Evolutionary conservation across 2,888 invertebrate species (phyloP).

Genomic region (Stomorhina lunata): DNA sequence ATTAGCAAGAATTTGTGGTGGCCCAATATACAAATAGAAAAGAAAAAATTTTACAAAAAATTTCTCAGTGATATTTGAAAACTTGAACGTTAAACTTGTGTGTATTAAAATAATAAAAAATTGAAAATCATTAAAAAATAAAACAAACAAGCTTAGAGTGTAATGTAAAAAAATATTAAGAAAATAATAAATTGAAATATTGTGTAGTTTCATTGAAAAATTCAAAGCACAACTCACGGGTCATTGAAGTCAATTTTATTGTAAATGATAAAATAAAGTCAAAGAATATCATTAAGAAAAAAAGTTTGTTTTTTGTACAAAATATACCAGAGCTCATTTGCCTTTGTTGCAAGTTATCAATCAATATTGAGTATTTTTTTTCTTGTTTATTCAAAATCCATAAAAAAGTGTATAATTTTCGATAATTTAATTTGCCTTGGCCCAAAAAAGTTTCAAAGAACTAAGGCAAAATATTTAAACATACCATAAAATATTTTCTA

Average conservation of each 20-base stretch:
- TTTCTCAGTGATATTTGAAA: conserved; percentile 60
- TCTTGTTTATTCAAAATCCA: too few species aligned
- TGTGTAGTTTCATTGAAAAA: conserved; percentile 16
- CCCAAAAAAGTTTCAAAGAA: too few species aligned
- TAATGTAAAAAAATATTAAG: background rate
- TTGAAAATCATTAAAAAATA: background rate
- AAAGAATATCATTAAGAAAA: background rate
- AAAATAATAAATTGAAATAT: conserved; percentile 2
- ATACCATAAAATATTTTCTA: too few species aligned
- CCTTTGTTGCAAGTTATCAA: too few species aligned
- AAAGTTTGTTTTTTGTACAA: background rate
- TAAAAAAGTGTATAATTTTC: too few species aligned
- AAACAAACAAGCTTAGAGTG: too few species aligned
- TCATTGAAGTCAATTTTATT: conserved; percentile 51
- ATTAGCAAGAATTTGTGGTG: conserved; percentile 44
- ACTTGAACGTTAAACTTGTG: conserved; percentile 56
- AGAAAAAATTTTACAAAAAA: conserved; percentile 22
- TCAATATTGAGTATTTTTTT: too few species aligned
- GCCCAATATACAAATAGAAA: conserved; percentile 31
- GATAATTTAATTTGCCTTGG: too few species aligned
- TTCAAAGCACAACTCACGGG: background rate
- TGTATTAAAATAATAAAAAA: background rate
- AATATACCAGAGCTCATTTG: background rate
- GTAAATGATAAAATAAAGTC: conserved; percentile 4
- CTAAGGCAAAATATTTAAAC: too few species aligned